These are phyloP conservation scores for Pammene aurita DNA, from an alignment of 2,888 invertebrate genomes.

Conservation along the genomic window DNA sequence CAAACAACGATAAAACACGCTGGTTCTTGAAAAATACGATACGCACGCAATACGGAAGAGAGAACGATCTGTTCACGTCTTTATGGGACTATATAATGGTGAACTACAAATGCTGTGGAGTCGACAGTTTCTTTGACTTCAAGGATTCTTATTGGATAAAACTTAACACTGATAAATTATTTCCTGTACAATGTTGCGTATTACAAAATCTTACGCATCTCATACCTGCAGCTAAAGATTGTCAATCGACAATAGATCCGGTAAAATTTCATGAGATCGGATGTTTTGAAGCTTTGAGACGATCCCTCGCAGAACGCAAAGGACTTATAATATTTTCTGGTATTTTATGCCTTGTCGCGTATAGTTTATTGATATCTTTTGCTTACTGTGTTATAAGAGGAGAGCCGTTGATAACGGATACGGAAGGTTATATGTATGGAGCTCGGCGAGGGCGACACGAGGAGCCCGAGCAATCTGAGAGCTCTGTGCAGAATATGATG, in stretches of 20 bases:
- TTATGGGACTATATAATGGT: slow-evolving; percentile 70
- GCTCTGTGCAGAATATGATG: slow-evolving; percentile 62
- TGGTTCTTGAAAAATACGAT: slow-evolving; percentile 57
- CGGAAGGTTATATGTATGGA: slow-evolving; percentile 49
- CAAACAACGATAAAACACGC: slow-evolving; percentile 59
- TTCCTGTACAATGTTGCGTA: slow-evolving; percentile 70
- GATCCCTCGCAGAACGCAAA: slow-evolving; percentile 59
- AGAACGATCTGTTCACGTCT: slow-evolving; percentile 66
- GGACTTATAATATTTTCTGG: slow-evolving; percentile 61
- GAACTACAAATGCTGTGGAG: slow-evolving; percentile 72
- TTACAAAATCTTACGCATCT: slow-evolving; percentile 58
- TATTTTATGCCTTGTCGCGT: slow-evolving; percentile 53
- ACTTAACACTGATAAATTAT: slow-evolving; percentile 53
- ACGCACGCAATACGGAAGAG: slow-evolving; percentile 62
- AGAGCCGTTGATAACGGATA: slow-evolving; percentile 59
- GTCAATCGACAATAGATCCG: slow-evolving; percentile 52
- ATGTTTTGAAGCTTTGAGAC: slow-evolving; percentile 62
- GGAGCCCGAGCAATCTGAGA: slow-evolving; percentile 48
- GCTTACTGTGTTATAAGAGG: slow-evolving; percentile 68
- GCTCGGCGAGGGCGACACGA: slow-evolving; percentile 48
- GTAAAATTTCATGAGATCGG: slow-evolving; percentile 58
- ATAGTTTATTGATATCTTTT: slow-evolving; percentile 60
- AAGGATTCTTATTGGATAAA: slow-evolving; percentile 62
- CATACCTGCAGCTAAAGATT: slow-evolving; percentile 58
- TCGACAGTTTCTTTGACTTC: slow-evolving; percentile 63